These are phyloP conservation scores for Chionis minor DNA, from an alignment of 2,113 vertebrate genomes.

Conservation along the genomic window DNA sequence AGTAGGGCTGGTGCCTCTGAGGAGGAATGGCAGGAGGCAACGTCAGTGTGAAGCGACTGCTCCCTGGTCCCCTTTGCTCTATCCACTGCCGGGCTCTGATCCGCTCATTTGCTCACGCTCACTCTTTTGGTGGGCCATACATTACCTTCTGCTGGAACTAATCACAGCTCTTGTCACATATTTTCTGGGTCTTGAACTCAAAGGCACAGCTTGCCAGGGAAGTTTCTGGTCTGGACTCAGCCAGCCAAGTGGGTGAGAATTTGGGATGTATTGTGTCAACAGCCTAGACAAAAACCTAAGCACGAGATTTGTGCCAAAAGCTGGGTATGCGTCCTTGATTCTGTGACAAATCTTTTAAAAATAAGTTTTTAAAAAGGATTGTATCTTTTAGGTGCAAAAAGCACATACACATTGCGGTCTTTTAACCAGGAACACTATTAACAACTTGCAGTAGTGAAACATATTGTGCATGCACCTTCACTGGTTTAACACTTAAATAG, in stretches of 20 bases:
- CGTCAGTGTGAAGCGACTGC: not conserved
- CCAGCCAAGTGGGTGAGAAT: not conserved
- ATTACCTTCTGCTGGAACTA: not conserved
- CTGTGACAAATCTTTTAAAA: not conserved
- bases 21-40: not conserved
- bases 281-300: not conserved
- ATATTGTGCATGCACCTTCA: not conserved
- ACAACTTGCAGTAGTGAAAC: not conserved
- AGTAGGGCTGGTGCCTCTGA: not conserved
- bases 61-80: not conserved
- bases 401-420: accelerated
- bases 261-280: not conserved
- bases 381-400: not conserved
- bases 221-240: not conserved
- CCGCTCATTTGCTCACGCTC: accelerated
- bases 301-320: not conserved
- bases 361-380: not conserved
- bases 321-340: not conserved
- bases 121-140: accelerated
- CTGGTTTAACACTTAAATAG: not conserved
- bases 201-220: not conserved
- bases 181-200: not conserved
- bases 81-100: accelerated
- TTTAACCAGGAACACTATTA: not conserved
- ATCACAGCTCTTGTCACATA: not conserved